Conservation (phyloP, 2,888 invertebrate species). For the Tenthredo scrophulariae region DNA sequence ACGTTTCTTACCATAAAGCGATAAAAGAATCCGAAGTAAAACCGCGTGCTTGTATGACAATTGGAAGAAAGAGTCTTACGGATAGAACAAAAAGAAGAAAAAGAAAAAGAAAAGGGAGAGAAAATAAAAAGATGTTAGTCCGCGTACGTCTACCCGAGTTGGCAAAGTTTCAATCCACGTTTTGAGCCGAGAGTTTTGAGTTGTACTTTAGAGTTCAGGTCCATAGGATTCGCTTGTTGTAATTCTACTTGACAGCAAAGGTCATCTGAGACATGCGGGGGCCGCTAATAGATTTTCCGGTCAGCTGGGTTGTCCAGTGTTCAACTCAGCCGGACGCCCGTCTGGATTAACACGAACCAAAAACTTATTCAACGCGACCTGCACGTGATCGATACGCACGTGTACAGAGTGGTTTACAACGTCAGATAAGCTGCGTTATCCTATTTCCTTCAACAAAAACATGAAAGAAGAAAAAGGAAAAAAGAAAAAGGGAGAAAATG, state of each 20-base stretch:
- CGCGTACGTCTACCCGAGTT: neutral
- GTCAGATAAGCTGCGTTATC: too few species aligned
- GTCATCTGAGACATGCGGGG: conserved; percentile 54
- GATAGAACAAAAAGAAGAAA: neutral
- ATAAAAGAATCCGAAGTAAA: conserved; percentile 4
- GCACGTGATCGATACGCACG: conserved; percentile 34
- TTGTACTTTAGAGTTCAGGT: conserved; percentile 32
- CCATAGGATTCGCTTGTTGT: conserved; percentile 46
- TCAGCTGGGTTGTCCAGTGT: conserved; percentile 50
- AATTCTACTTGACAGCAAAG: conserved; percentile 53
- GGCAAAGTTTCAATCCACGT: conserved; percentile 17
- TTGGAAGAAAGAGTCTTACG: neutral
- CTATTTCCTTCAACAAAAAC: too few species aligned
- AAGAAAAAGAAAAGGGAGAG: neutral
- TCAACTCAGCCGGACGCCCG: conserved; percentile 45
- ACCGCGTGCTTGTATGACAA: neutral
- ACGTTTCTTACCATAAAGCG: neutral
- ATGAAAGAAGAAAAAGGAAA: too few species aligned
- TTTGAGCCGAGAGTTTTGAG: conserved; percentile 5
- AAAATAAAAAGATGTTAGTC: conserved; percentile 8
- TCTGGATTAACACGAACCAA: conserved; percentile 45
- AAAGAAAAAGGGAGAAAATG: too few species aligned
- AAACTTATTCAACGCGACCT: conserved; percentile 37
- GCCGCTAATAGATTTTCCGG: conserved; percentile 54
- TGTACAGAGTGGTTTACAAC: neutral